Evolutionary conservation across 2,113 vertebrate species (phyloP).

Genomic region (Vombatus ursinus): DNA sequence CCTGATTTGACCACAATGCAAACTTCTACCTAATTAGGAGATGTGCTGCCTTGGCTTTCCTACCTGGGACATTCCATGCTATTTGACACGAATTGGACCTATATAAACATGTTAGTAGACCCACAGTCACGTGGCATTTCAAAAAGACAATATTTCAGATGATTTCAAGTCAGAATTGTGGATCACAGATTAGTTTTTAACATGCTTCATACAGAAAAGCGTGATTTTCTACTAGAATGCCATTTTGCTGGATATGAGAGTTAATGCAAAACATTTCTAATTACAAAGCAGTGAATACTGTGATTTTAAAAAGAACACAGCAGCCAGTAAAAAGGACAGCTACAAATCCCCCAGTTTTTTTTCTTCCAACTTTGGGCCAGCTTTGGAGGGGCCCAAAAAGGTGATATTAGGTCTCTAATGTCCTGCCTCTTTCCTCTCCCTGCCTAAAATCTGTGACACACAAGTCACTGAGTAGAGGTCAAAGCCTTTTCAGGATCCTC

Average conservation of each 20-base stretch:
- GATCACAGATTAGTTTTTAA: conserved; percentile 61
- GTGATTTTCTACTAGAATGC: conserved; percentile 41
- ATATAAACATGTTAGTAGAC: conserved; percentile 67
- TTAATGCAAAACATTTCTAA: conserved; percentile 68
- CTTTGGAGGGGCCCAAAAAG: conserved; percentile 37
- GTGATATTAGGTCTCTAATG: neutral
- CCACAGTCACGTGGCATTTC: conserved; percentile 57
- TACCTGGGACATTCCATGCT: conserved; percentile 56
- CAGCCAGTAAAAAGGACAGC: conserved; percentile 62
- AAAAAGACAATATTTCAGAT: conserved; percentile 49
- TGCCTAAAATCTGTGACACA: no score
- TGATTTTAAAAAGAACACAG: conserved; percentile 38
- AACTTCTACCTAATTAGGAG: neutral
- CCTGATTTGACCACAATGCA: conserved; percentile 17
- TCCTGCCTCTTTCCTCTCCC: neutral
- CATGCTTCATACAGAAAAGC: conserved; percentile 60
- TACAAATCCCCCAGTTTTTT: conserved; percentile 46
- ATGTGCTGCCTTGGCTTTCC: conserved; percentile 66
- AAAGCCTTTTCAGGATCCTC: neutral
- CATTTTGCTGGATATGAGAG: conserved; percentile 66
- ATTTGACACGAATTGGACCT: conserved; percentile 60
- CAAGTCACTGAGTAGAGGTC: neutral
- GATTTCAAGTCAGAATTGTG: conserved; percentile 6
- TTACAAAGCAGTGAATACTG: conserved; percentile 70
- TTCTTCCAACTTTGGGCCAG: conserved; percentile 23